phyloP scores from a whole-genome alignment of 2,888 invertebrate species.

The Metopia argyrocephala region DNA sequence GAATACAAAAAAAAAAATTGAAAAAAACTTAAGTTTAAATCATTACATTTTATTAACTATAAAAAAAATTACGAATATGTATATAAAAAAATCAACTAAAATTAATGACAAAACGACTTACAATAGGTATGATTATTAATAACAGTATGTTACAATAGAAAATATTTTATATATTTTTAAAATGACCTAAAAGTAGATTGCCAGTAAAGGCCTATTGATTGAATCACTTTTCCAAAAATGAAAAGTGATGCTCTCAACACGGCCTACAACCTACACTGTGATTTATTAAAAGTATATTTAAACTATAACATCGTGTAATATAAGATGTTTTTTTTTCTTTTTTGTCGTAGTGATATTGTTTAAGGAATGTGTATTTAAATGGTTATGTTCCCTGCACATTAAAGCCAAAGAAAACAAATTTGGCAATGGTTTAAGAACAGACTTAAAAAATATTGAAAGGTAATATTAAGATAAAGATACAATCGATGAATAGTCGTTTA shows the following conservation, averaged over 20 bases:
- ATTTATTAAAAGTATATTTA: no score
- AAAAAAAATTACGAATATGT: not conserved
- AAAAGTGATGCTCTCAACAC: no score
- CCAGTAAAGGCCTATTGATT: no score
- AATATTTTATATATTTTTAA: no score
- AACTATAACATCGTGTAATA: no score
- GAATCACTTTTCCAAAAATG: no score
- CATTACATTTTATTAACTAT: not conserved
- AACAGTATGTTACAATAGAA: not conserved
- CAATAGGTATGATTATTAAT: constrained; percentile 41
- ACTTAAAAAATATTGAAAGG: not conserved
- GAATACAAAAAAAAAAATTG: constrained; percentile 12
- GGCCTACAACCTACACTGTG: no score
- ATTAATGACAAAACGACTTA: constrained; percentile 53
- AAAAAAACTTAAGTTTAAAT: constrained; percentile 35
- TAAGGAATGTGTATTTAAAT: constrained; percentile 36
- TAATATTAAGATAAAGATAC: constrained; percentile 5
- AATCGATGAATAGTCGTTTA: constrained; percentile 39
- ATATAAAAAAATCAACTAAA: constrained; percentile 46
- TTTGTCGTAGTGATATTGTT: constrained; percentile 21
- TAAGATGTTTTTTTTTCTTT: constrained; percentile 6
- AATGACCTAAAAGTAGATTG: no score
- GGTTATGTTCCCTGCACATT: not conserved
- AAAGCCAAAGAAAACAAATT: not conserved
- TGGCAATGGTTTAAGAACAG: not conserved